Evolutionary conservation across 92 coral and sea anemone species (phyloP).

Genomic region (Micromussa lordhowensis): DNA sequence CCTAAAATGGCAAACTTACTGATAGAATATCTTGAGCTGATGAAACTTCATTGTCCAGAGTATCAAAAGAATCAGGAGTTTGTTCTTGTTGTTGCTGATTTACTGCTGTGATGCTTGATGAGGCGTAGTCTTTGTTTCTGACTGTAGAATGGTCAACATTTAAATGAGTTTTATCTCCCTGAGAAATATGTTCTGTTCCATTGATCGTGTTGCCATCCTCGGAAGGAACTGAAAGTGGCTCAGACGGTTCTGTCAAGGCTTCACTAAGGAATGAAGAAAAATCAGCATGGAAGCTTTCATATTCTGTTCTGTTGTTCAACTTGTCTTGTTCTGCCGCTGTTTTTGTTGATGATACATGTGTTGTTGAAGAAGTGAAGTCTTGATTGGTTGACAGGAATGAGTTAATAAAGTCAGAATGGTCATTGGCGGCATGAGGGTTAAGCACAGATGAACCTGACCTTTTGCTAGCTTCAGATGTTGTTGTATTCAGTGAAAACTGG

Average conservation of each 20-base stretch:
- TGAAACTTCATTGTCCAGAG: slow-evolving; percentile 30
- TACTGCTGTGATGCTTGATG: slow-evolving; percentile 5
- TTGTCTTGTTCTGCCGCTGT: background rate
- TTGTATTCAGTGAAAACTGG: background rate
- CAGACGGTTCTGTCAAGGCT: slow-evolving; percentile 2
- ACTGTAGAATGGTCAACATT: slow-evolving; percentile 1
- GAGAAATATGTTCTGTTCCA: background rate
- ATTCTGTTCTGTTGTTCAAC: slow-evolving; percentile 16
- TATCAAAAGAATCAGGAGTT: slow-evolving; percentile 15
- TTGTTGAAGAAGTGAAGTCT: slow-evolving; percentile 16
- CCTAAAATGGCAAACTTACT: background rate
- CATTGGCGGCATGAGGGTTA: background rate
- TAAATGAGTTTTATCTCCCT: background rate
- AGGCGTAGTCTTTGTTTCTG: background rate
- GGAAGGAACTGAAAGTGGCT: slow-evolving; percentile 1
- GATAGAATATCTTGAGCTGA: slow-evolving; percentile 31
- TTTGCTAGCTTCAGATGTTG: background rate
- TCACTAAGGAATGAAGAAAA: slow-evolving; percentile 39
- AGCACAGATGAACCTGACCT: background rate
- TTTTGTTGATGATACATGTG: background rate
- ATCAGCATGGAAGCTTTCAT: slow-evolving; percentile 45
- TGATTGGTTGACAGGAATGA: slow-evolving; percentile 34
- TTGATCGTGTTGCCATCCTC: background rate
- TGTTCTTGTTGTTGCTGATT: slow-evolving; percentile 6
- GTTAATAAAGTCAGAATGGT: slow-evolving; percentile 32